These are phyloP conservation scores for Anolis carolinensis DNA, from an alignment of 2,113 vertebrate species.

Conservation along the genomic window DNA sequence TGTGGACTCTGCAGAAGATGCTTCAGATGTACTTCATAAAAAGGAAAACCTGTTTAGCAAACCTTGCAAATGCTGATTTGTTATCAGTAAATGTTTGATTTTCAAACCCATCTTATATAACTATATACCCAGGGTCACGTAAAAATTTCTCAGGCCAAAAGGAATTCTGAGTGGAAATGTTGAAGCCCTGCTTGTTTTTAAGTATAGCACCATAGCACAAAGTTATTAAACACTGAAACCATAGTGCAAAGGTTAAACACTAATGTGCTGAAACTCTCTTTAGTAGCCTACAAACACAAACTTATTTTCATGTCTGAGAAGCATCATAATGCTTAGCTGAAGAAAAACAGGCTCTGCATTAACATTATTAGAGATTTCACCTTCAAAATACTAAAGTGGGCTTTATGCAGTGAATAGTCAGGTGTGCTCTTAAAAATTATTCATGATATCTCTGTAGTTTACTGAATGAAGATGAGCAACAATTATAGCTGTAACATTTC, in stretches of 20 bases:
- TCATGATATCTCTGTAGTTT: not conserved
- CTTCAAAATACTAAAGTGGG: not conserved
- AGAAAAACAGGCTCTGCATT: not conserved
- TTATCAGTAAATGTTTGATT: no score
- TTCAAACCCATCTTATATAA: no score
- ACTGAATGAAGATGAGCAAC: not conserved
- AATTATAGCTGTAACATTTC: not conserved
- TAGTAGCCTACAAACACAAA: not conserved
- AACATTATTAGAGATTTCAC: not conserved
- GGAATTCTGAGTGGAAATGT: no score
- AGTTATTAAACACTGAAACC: not conserved
- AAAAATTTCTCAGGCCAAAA: no score
- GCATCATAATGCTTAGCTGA: not conserved
- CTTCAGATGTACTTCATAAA: no score
- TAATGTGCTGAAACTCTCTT: not conserved
- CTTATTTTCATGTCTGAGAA: not conserved
- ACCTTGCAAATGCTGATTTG: no score
- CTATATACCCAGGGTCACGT: no score
- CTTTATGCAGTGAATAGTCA: not conserved
- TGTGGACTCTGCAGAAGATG: no score
- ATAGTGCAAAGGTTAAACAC: no score
- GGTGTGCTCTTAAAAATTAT: not conserved
- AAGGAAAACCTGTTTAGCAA: no score
- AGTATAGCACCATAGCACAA: not conserved
- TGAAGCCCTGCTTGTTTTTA: not conserved